Evolutionary conservation across 2,113 vertebrate species (phyloP), one percentile per base, ranked within the genome.

Genomic region (Apus apus): DNA sequence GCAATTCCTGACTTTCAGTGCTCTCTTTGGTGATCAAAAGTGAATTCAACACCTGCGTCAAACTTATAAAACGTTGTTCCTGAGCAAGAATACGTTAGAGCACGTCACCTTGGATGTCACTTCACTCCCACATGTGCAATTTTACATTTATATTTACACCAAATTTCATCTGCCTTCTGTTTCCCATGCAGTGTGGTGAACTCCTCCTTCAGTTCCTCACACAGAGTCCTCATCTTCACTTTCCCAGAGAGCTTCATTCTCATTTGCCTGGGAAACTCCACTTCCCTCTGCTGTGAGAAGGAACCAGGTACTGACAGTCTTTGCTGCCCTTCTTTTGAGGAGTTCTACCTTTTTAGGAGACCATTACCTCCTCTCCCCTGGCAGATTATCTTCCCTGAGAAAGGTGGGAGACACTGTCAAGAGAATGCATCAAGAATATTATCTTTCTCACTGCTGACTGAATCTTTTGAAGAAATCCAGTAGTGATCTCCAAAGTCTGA

Each of bases 401-500:
- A 32, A 87, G 68, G n/a, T 22, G 43, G 36, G 65, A 64, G 70
- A 50, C 1, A 0, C 14, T 53, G 18, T 22, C 62, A 60, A 40
- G 68, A 57, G 48, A 62, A 29, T 18, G 17, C 1, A 16, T 38
- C 15, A 66, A 27, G 3, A 57, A 34, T 27, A 17, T 36, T n/a
- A 38, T 22, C 27, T 60, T 46, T 18, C 26, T 65, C n/a, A 17
- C 7, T 40, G 62, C 22, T 40, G 54, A 27, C 58, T 61, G 67
- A 90, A 65, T n/a, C 40, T 36, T 86, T 86, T 60, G 40, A 27
- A 84, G 40, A 86, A 70, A 94, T 23, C 14, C 36, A 71, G 46
- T 4, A 66, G 32, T 16, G 30, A 77, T 45, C 40, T 36, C 51
- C 32, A 23, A 90, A 68, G 45, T 22, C 75, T 86, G 68, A 25